Percentiles rank a stretch among this genome's conserved stretches.
Conservation (phyloP, 2,888 invertebrate genomes). For the Xestia rhomboidea region DNA sequence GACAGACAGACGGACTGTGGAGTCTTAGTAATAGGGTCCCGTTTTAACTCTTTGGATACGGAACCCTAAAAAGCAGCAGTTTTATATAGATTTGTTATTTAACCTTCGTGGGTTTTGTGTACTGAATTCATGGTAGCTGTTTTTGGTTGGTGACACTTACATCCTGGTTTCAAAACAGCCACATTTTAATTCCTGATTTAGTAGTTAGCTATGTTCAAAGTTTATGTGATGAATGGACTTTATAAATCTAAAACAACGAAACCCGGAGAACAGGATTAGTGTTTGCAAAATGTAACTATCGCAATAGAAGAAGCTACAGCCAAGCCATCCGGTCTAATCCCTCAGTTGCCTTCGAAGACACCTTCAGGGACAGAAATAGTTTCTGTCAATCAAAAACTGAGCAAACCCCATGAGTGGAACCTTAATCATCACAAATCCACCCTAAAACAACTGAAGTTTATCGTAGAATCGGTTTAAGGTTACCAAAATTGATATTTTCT, state of each 20-base stretch:
- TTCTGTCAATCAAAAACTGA: constrained; percentile 26
- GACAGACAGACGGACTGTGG: too few species aligned
- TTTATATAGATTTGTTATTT: too few species aligned
- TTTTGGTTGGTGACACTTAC: background rate
- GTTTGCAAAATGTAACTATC: background rate
- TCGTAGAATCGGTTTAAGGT: constrained; percentile 31
- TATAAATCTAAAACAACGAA: background rate
- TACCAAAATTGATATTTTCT: constrained; percentile 49
- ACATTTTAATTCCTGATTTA: too few species aligned
- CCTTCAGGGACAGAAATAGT: constrained; percentile 4
- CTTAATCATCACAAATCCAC: constrained; percentile 5
- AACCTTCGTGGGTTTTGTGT: background rate
- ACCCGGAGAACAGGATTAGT: constrained; percentile 5
- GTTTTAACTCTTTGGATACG: too few species aligned
- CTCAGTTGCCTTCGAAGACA: background rate
- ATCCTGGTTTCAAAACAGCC: background rate
- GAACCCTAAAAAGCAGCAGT: too few species aligned
- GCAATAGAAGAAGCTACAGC: background rate
- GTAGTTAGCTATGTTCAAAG: too few species aligned
- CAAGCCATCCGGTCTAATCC: background rate
- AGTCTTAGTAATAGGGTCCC: too few species aligned
- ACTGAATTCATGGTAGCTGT: background rate
- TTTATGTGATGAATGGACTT: background rate
- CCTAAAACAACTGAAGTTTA: constrained; percentile 34
- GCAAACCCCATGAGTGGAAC: constrained; percentile 13